phyloP scores from a whole-genome alignment of 2,888 invertebrate genomes.

The Xestia sexstrigata region DNA sequence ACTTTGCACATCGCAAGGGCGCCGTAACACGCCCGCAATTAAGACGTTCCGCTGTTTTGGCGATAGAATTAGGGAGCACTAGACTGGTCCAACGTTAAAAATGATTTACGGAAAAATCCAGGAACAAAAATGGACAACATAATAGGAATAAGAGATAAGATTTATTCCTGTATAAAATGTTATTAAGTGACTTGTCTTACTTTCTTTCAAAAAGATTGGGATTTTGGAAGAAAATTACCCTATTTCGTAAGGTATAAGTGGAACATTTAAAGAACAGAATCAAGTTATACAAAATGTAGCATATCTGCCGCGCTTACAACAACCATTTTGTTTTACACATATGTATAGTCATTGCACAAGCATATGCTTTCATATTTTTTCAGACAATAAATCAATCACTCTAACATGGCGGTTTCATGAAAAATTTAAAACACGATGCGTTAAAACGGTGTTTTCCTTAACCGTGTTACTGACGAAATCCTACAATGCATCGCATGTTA shows the following conservation, averaged over 20 bases:
- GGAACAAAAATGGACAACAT: neutral
- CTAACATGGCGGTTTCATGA: neutral
- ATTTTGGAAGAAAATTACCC: neutral
- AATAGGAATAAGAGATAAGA: neutral
- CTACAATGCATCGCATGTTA: conserved; percentile 41
- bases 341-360: neutral
- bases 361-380: neutral
- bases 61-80: conserved; percentile 13
- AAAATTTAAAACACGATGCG: neutral
- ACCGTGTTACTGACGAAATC: conserved; percentile 30
- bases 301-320: neutral
- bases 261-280: neutral
- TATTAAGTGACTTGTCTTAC: neutral
- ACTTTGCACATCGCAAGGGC: conserved; percentile 72
- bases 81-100: neutral
- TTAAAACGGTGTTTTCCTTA: conserved; percentile 20
- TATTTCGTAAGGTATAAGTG: neutral
- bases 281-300: no score
- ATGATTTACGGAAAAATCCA: neutral
- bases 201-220: neutral
- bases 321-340: neutral
- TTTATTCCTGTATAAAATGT: neutral
- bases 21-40: conserved; percentile 74
- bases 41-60: conserved; percentile 70
- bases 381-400: neutral